Base-by-base conservation (phyloP, 2,797 vertebrate genomes). In the Poeciliopsis paucimaculata region DNA sequence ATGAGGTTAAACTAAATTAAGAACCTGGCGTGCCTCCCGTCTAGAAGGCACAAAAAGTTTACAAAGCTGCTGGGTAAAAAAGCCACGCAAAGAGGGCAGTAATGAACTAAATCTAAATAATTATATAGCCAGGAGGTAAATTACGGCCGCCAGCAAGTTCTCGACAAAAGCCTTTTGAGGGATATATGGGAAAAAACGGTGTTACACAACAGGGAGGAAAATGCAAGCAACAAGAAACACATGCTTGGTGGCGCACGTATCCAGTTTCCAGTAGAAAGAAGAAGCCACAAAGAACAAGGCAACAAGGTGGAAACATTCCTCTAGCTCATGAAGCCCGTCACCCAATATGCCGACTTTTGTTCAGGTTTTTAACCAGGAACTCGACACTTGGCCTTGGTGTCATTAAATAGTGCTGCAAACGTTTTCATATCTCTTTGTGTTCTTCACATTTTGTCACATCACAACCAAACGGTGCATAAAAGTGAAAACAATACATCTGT, bases 271-370 rank as follows among this genome's bases (percentile, higher is more conserved):
- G 87, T 77, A 84, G 84, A 87, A 79, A 79, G 82, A 80, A 28
- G 47, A 77, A 82, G 87, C 81, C 77, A 87, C 85, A 84, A 87
- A 90, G 89, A 91, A 79, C 49, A 77, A 88, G 83, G 86, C 81
- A 86, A 94, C 90, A 89, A 93, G 91, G 88, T 88, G 89, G 90
- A 93, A 91, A 91, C 90, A 93, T 92, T 93, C 92, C 91, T 92
- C 4, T 51, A 83, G 81, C 89, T 93, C 84, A 88, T 74, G 85
- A 82, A 85, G 81, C 86, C 89, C 12, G 93, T 90, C 89, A 92
- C 82, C 78, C 81, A 88, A 92, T 86, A 89, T 87, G 12, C 1
- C 12, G 11, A 90, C 89, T 91, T 92, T 92, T 93, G 90, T 90
- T 87, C 82, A 13, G 77, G 73, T 28, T 71, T 88, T 91, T 75